A percentile compares a stretch with the other conserved stretches of the same genome.
phyloP scores from a whole-genome alignment of 2,888 invertebrate species.

The Chymomyza amoena region DNA sequence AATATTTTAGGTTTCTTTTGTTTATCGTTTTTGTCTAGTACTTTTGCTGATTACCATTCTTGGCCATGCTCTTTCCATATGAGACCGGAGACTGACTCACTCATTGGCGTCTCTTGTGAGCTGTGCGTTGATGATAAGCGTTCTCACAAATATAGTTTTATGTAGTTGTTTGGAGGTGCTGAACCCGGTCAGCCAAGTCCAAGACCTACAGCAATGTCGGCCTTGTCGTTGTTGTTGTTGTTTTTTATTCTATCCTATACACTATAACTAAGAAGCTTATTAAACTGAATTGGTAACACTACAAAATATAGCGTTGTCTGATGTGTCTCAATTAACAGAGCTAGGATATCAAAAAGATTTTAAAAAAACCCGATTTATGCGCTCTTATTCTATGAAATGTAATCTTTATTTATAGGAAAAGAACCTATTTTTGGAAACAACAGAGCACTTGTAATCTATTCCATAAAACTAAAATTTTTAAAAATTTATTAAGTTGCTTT shows the following conservation, averaged over 20 bases:
- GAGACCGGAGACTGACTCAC: slow-evolving; percentile 47
- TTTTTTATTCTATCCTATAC: neutral
- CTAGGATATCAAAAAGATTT: no score
- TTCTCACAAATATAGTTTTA: slow-evolving; percentile 4
- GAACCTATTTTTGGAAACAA: no score
- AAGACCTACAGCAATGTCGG: slow-evolving; percentile 34
- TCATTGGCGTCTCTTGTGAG: slow-evolving; percentile 48
- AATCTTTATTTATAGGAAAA: no score
- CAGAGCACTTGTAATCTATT: no score
- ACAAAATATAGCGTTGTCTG: no score
- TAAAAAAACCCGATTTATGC: no score
- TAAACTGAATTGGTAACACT: neutral
- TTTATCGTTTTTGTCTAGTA: slow-evolving; percentile 40
- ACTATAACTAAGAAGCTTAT: neutral
- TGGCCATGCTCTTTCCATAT: slow-evolving; percentile 47
- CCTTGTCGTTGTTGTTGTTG: slow-evolving; percentile 34
- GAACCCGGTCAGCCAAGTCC: slow-evolving; percentile 15
- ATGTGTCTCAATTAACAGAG: no score
- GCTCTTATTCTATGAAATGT: no score
- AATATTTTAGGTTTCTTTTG: slow-evolving; percentile 44
- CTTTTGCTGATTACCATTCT: slow-evolving; percentile 58
- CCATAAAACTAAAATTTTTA: no score
- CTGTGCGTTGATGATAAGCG: slow-evolving; percentile 59
- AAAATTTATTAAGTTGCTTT: no score
- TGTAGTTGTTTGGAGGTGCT: slow-evolving; percentile 39